phyloP scores from a whole-genome alignment of 2,113 vertebrate genomes.

The Ginglymostoma cirratum region DNA sequence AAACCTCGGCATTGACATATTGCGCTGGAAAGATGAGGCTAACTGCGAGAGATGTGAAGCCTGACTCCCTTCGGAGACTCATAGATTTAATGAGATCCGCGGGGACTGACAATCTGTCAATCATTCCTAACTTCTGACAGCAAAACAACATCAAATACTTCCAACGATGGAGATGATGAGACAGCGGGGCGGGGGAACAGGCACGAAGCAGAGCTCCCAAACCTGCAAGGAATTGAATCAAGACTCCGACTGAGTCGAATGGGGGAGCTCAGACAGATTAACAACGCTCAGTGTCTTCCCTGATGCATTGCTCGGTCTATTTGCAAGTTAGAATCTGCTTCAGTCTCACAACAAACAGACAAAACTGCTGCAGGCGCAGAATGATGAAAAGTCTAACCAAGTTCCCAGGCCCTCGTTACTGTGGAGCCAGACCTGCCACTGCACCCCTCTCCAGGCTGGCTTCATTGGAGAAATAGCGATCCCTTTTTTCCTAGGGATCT shows the following conservation, averaged over 20 bases:
- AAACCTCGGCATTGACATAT: neutral
- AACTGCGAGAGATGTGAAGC: neutral
- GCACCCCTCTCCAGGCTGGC: neutral
- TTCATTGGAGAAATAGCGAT: neutral
- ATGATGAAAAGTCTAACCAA: neutral
- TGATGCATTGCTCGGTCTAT: neutral
- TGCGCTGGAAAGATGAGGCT: neutral
- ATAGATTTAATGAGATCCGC: neutral
- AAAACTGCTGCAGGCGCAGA: neutral
- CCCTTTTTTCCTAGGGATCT: neutral
- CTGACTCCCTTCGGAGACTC: neutral
- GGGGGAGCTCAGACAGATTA: neutral
- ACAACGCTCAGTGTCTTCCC: neutral
- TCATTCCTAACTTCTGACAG: neutral
- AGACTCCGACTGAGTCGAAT: neutral
- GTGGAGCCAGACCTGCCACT: neutral
- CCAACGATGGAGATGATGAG: neutral
- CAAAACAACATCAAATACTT: neutral
- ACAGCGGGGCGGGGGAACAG: neutral
- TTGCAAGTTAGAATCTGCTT: neutral
- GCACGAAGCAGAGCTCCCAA: neutral
- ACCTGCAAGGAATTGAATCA: neutral
- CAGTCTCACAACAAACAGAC: neutral
- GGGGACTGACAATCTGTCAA: neutral
- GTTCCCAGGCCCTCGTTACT: neutral